These are phyloP conservation scores for Nephotettix cincticeps DNA, from an alignment of 1,140 invertebrate species.

Conservation along the genomic window DNA sequence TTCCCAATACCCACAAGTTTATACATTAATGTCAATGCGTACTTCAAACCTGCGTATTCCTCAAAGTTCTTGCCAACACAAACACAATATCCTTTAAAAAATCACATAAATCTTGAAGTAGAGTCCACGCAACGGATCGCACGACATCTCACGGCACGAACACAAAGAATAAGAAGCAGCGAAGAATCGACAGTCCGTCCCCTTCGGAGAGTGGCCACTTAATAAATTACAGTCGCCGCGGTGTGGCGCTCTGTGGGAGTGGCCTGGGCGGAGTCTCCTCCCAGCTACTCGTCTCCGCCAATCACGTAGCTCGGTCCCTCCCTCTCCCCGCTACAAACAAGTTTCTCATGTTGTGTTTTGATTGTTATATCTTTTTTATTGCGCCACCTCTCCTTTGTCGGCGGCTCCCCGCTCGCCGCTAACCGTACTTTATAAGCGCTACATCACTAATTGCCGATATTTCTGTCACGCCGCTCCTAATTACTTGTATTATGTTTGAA, in stretches of 20 bases:
- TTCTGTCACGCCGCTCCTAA: not conserved
- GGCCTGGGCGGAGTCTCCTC: not conserved
- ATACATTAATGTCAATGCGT: too few species aligned
- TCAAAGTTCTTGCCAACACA: too few species aligned
- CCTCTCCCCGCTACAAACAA: not conserved
- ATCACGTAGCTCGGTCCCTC: not conserved
- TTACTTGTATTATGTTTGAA: constrained; percentile 19
- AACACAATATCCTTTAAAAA: not conserved
- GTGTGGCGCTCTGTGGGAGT: not conserved
- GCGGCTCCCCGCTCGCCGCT: not conserved
- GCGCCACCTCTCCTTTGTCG: constrained; percentile 26
- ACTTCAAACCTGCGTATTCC: too few species aligned
- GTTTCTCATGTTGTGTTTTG: constrained; percentile 14
- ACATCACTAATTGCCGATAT: constrained; percentile 1
- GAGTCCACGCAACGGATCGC: not conserved
- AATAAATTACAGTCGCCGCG: constrained; percentile 18
- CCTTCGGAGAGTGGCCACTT: constrained; percentile 18
- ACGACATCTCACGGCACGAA: not conserved
- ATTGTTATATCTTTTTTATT: constrained; percentile 31
- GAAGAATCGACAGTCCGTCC: not conserved
- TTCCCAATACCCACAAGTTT: too few species aligned
- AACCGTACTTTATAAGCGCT: constrained; percentile 13
- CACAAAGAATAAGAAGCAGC: not conserved
- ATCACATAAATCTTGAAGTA: not conserved
- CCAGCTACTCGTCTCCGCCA: too few species aligned